These are phyloP conservation scores for Macroramphosus scolopax DNA, from an alignment of 2,797 vertebrate genomes.

Conservation along the genomic window DNA sequence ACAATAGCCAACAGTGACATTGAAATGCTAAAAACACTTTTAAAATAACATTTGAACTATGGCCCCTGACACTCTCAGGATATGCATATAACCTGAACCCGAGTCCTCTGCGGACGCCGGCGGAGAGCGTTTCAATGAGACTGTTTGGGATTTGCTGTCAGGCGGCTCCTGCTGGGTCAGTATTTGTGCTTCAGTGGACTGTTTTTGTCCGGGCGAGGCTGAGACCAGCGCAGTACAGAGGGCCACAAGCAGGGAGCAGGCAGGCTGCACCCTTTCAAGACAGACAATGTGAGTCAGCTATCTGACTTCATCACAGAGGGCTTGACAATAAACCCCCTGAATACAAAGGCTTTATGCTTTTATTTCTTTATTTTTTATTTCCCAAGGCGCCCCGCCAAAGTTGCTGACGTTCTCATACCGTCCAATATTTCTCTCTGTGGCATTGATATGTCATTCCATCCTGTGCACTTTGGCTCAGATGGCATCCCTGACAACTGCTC, in stretches of 20 bases:
- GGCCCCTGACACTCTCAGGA: conserved; percentile 29
- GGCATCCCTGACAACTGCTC: conserved; percentile 71
- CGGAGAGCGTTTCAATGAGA: conserved; percentile 2
- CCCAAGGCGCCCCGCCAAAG: conserved; percentile 66
- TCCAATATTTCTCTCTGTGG: conserved; percentile 68
- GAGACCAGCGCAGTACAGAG: conserved; percentile 39
- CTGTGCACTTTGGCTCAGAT: conserved; percentile 59
- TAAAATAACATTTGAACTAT: conserved; percentile 44
- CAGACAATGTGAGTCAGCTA: conserved; percentile 71
- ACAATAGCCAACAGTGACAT: conserved; percentile 27
- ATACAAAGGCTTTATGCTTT: conserved; percentile 69
- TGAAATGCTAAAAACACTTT: conserved; percentile 47
- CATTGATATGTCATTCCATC: conserved; percentile 70
- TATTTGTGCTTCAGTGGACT: conserved; percentile 48
- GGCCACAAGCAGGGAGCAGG: conserved; percentile 45
- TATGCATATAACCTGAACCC: conserved; percentile 37
- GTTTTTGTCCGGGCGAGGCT: conserved; percentile 44
- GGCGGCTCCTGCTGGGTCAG: conserved; percentile 49
- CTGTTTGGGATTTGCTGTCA: conserved; percentile 31
- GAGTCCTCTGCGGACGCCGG: conserved; percentile 6
- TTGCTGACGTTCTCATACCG: conserved; percentile 71
- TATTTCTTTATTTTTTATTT: conserved; percentile 73
- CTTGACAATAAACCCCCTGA: conserved; percentile 74
- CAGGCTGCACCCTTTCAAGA: conserved; percentile 54
- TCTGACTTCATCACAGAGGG: conserved; percentile 75